Evolutionary conservation across 2,888 invertebrate genomes (phyloP), one percentile per base, ranked within the genome.

Genomic region (Apotomis betuletana): DNA sequence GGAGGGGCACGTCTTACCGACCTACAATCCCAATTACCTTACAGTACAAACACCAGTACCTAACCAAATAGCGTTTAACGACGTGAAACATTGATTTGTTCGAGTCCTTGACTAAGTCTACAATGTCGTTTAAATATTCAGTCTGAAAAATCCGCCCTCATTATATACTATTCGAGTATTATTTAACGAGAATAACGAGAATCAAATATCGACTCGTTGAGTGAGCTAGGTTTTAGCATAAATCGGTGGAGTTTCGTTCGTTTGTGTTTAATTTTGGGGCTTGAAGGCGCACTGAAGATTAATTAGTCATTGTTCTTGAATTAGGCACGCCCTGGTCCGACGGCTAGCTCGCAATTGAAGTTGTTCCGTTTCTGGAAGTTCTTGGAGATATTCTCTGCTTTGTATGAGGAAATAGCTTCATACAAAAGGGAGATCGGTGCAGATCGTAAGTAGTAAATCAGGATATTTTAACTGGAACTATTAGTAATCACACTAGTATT

Each of bases 41-140:
- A 54, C 13, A 54, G 52, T 54, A 41, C 63, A 63, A 54, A 54
- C 52, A 54, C 36, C 41, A 38, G 52, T 41, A 15, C 6, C 44
- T 27, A n/a, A 55, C 12, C 54, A 55, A 55, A 27, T 55, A 65
- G 12, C 44, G 12, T 65, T 57, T 46, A 57, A 46, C 55, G 64
- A 64, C 54, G 41, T 27, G 36, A 46, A 65, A 44, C 65, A 65
- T 65, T 65, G 65, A 57, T 65, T 55, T 55, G 27, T 65, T 4
- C 55, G 44, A 57, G 55, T 46, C 65, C 46, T 65, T 10, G 55
- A 9, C 54, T 55, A n/a, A n/a, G 44, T 55, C 55, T 46, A 49
- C 5, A 27, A 44, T 41, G 27, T 65, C 46, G 65, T 57, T 65
- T 36, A 57, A 57, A 65, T 57, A 65, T 65, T 65, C 65, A 65